phyloP scores from a whole-genome alignment of 2,113 vertebrate genomes.

The Candoia aspera region DNA sequence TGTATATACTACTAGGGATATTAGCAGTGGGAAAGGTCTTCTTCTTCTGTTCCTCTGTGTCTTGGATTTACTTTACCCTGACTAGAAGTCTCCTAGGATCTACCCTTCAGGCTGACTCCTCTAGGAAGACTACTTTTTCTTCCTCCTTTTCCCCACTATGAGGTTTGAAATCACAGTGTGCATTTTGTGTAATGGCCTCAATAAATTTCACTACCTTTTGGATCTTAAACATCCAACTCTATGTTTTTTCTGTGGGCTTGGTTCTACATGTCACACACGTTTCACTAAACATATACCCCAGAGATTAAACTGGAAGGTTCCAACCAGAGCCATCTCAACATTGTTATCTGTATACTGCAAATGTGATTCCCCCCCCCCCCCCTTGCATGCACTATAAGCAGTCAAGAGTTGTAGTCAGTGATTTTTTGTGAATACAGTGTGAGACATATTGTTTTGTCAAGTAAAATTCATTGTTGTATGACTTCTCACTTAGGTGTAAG shows the following conservation, averaged over 20 bases:
- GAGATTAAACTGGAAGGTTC: background rate
- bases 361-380: background rate
- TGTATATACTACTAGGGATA: background rate
- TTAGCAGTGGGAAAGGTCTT: background rate
- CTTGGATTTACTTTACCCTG: background rate
- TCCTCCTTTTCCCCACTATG: background rate
- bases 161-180: background rate
- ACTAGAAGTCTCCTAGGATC: background rate
- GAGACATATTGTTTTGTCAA: background rate
- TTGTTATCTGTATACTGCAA: background rate
- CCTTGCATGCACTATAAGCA: background rate
- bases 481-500: background rate
- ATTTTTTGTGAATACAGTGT: background rate
- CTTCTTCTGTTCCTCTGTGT: background rate
- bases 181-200: background rate
- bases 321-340: background rate
- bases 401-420: background rate
- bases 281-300: background rate
- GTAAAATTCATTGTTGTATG: background rate
- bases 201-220: background rate
- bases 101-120: background rate
- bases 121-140: background rate
- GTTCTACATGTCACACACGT: background rate
- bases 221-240: background rate
- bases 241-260: no score